Evolutionary conservation across 1,140 invertebrate species (phyloP), one percentile per base, ranked within the genome.

Genomic region (Meteorus sp.): DNA sequence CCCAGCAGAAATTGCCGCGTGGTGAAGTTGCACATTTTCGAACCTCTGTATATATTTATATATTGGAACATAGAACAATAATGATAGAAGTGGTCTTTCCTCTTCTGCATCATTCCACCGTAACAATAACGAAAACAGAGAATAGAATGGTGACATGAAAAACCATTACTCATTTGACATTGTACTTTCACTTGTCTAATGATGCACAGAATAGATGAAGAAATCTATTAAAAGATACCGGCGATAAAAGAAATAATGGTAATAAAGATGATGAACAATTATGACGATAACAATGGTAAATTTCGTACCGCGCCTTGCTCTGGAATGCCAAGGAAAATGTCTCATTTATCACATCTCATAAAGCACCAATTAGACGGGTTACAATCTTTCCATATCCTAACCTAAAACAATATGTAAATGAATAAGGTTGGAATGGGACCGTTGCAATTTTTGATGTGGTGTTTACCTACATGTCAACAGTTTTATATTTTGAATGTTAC

Each of bases 311-410:
- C 67, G 50, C 66, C 67, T 64, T 29, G 48, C 37, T 37, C 50
- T 55, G 63, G 63, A 62, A 69, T 69, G 52, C 47, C 56, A 63
- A 39, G 35, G 35, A 11, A 68, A 62, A 59, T n/a, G 8, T 15
- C 8, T 39, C 15, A 4, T 39, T 39, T 39, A 15, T 13, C 35
- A 11, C 35, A n/a, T 13, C 35, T 13, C 11, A 39, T 4, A n/a
- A 8, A 15, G 3, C 8, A 15, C 8, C 15, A 39, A 39, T 39
- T 39, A 39, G 8, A 15, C 4, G 35, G 35, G 8, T 39, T n/a
- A 39, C 15, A n/a, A n/a, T n/a, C n/a, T 39, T 4, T 39, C 15
- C 11, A 13, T 3, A 39, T 7, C 13, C 35, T n/a, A 3, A 4
- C 35, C 35, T 39, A 29, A 29, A 9, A 29, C 4, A 29, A 9